Conservation (phyloP, 2,888 invertebrate genomes). For the Callyntrura guangdongensis region DNA sequence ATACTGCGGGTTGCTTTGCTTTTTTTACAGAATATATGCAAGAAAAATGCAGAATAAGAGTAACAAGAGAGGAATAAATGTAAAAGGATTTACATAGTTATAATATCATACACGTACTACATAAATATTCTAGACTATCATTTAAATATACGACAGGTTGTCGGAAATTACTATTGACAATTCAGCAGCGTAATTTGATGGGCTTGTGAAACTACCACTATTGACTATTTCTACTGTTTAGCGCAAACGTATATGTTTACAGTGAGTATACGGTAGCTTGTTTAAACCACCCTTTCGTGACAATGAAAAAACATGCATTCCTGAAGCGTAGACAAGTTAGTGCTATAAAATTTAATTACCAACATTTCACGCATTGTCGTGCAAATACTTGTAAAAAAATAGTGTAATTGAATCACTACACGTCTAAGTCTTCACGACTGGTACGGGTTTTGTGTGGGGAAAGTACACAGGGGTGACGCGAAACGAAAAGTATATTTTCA, state of each 20-base stretch:
- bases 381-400: not conserved
- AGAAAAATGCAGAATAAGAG: not conserved
- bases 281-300: too few species aligned
- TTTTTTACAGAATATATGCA: not conserved
- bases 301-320: too few species aligned
- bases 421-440: not conserved
- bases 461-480: not conserved
- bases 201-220: too few species aligned
- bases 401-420: not conserved
- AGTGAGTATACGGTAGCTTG: constrained; percentile 32
- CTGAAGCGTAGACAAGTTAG: too few species aligned
- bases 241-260: not conserved
- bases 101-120: not conserved
- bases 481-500: constrained; percentile 39
- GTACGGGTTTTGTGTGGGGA: not conserved
- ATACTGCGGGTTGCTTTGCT: not conserved
- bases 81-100: too few species aligned
- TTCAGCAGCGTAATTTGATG: too few species aligned
- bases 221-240: not conserved
- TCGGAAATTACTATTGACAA: too few species aligned
- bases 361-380: too few species aligned
- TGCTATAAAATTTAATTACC: too few species aligned
- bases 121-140: too few species aligned
- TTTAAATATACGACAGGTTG: too few species aligned
- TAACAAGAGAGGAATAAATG: too few species aligned